Base-by-base conservation (phyloP, 2,113 vertebrate species). In the Hypanus sabinus region DNA sequence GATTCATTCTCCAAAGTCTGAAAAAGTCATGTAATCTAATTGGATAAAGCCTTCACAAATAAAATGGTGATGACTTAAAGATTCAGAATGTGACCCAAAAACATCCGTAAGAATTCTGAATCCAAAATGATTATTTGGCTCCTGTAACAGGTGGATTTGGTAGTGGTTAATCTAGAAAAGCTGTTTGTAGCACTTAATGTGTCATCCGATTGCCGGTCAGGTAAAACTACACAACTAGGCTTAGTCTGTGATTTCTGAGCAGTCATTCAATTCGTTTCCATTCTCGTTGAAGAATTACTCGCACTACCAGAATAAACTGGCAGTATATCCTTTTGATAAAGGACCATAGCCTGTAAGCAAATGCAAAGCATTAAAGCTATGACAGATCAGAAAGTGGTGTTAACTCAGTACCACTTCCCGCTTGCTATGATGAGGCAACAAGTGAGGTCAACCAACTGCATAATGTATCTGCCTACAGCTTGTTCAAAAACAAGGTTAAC, bases 91-190 rank as follows among this genome's bases (percentile, higher is more conserved):
- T 65, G 30, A 62, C 60, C 30, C 24, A 27, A 62, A 88, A n/a
- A 88, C 24, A 88, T 24, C 1, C 0, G 46, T 85, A 65, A 90
- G 62, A 33, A 33, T n/a, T 4, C 16, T 65, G 30, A 62, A n/a
- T 57, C 55, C 27, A 27, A 30, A 65, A 30, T 68, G 85, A 90
- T 90, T 90, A 30, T 30, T 88, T 14, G 24, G 85, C 85, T 12
- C 5, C 18, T 5, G 60, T 65, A n/a, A 90, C 33, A n/a, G 5
- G n/a, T 20, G 85, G n/a, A 33, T 65, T 65, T 65, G 60, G 30
- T 85, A n/a, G n/a, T 65, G 1, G 57, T 90, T 62, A 90, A 62
- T 90, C 85, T 90, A 60, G 85, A 14, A 88, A 88, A 88, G 57
- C 30, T 88, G 55, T 88, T 27, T 46, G 20, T 46, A 87, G 18